Evolutionary conservation across 2,888 invertebrate genomes (phyloP).

Genomic region (Pteria penguin): DNA sequence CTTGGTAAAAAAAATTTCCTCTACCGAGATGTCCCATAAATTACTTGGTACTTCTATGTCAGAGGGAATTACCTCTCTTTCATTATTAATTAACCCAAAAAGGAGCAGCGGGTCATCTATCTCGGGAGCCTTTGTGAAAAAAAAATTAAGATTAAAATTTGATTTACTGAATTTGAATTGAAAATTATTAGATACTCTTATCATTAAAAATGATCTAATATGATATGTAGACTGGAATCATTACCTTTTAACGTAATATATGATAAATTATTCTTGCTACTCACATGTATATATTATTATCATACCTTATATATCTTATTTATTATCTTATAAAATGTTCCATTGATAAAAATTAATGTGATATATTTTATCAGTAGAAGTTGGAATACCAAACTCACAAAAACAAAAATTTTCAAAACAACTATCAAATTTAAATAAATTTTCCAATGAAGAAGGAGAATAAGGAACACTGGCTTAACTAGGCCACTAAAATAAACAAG

Average conservation of each 20-base stretch:
- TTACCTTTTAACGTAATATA: no score
- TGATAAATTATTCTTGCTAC: no score
- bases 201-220: no score
- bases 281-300: no score
- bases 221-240: no score
- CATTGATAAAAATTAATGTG: no score
- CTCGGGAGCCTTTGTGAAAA: neutral
- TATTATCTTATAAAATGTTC: no score
- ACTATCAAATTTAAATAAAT: neutral
- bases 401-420: neutral
- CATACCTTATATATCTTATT: no score
- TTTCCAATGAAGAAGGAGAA: neutral
- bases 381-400: no score
- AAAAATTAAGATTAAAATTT: neutral
- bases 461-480: neutral
- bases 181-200: no score
- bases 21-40: neutral
- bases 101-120: neutral
- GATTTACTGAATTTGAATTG: no score
- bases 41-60: neutral
- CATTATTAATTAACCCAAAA: neutral
- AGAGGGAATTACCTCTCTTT: neutral
- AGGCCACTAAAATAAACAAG: neutral
- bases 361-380: no score
- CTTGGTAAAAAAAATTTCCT: neutral